Conservation (phyloP, 1,140 invertebrate genomes). For the Ganaspis sp. region DNA sequence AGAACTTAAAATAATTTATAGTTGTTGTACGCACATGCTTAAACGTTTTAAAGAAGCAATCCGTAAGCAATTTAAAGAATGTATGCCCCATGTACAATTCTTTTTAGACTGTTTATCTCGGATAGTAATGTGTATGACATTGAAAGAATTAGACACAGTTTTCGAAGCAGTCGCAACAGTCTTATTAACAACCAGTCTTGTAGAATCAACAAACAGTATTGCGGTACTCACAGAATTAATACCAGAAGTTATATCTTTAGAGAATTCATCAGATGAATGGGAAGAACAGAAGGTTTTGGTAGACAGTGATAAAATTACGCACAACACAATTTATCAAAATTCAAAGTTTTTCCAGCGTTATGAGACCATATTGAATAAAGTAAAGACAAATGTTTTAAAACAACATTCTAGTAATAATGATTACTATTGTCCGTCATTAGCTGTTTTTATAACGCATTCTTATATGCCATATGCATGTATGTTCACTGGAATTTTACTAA, state of each 20-base stretch:
- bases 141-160: background rate
- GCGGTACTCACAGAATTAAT: background rate
- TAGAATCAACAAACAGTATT: background rate
- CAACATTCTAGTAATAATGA: background rate
- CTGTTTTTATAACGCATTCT: background rate
- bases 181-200: background rate
- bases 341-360: background rate
- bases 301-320: background rate
- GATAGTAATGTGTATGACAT: background rate
- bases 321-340: slow-evolving; percentile 32
- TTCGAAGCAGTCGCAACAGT: background rate
- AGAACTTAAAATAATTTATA: background rate
- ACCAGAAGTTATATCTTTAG: background rate
- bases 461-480: background rate
- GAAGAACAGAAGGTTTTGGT: background rate
- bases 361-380: background rate
- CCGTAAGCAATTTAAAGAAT: background rate
- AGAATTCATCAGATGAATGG: background rate
- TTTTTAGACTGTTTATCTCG: background rate
- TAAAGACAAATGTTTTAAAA: background rate
- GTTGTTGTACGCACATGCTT: background rate
- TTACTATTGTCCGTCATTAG: background rate
- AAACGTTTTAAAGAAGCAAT: background rate
- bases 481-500: background rate
- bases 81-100: background rate